These are phyloP conservation scores for Vultur gryphus DNA, from an alignment of 2,797 vertebrate species.

Conservation along the genomic window DNA sequence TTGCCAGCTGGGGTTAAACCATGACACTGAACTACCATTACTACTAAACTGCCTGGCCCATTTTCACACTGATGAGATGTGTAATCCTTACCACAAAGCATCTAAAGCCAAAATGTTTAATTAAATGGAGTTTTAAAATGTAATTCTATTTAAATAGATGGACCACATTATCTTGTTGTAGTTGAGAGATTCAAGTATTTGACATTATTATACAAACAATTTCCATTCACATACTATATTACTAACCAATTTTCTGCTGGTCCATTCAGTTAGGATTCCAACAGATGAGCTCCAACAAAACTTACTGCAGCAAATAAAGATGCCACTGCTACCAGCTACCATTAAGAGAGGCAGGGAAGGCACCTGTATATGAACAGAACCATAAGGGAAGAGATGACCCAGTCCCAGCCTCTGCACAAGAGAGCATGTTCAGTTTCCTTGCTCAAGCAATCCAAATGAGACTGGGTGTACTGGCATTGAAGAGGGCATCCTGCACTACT, in stretches of 20 bases:
- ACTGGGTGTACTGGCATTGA: background rate
- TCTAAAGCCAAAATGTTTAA: background rate
- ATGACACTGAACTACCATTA: no score
- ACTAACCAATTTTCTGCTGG: background rate
- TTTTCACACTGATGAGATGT: background rate
- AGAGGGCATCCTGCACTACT: background rate
- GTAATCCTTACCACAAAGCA: background rate
- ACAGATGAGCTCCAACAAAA: background rate
- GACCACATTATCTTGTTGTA: background rate
- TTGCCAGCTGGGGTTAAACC: no score
- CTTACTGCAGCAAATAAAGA: background rate
- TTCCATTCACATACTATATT: background rate
- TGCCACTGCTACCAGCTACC: background rate
- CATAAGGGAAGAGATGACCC: background rate
- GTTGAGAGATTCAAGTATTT: background rate
- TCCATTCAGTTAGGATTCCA: background rate
- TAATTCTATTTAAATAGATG: background rate
- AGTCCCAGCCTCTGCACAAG: background rate
- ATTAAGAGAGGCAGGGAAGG: background rate
- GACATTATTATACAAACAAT: background rate
- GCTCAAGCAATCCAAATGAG: background rate
- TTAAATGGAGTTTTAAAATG: background rate
- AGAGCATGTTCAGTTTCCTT: background rate
- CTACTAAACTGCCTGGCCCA: background rate
- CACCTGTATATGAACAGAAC: background rate